Evolutionary conservation across 2,113 vertebrate genomes (phyloP).

Genomic region (Caranx ignobilis): DNA sequence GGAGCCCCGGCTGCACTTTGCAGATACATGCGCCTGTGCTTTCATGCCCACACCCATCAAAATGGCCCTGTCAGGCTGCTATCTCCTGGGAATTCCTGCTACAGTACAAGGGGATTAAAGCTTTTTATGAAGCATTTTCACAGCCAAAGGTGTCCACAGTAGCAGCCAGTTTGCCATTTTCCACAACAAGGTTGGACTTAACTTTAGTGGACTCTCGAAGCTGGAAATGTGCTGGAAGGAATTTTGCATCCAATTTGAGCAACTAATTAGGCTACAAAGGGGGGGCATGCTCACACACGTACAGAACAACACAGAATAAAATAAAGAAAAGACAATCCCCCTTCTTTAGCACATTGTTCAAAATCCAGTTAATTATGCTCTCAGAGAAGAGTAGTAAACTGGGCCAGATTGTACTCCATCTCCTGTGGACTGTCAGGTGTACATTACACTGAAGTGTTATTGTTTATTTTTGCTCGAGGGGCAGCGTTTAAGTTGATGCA

Average conservation of each 20-base stretch:
- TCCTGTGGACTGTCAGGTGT: slow-evolving; percentile 18
- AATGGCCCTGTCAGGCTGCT: slow-evolving; percentile 70
- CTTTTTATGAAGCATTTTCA: slow-evolving; percentile 77
- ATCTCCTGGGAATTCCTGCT: slow-evolving; percentile 71
- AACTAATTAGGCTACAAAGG: slow-evolving; percentile 56
- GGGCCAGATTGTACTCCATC: slow-evolving; percentile 13
- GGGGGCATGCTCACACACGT: background rate
- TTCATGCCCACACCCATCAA: slow-evolving; percentile 78
- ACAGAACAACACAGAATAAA: background rate
- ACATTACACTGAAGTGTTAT: slow-evolving; percentile 3
- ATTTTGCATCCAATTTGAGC: slow-evolving; percentile 51
- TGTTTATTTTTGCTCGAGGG: slow-evolving; percentile 28
- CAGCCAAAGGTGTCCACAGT: slow-evolving; percentile 70
- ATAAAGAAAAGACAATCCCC: background rate
- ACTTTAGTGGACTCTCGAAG: slow-evolving; percentile 23
- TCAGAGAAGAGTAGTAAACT: slow-evolving; percentile 38
- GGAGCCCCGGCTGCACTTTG: slow-evolving; percentile 75
- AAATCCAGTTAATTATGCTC: slow-evolving; percentile 55
- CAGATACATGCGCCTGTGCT: slow-evolving; percentile 75
- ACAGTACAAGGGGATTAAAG: slow-evolving; percentile 73
- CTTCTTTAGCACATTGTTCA: slow-evolving; percentile 50
- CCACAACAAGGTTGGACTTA: slow-evolving; percentile 52
- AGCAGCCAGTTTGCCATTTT: slow-evolving; percentile 56
- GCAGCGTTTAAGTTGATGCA: slow-evolving; percentile 24
- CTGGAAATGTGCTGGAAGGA: slow-evolving; percentile 20